Conservation (phyloP, 2,888 invertebrate genomes). For the Arenicola marina region DNA sequence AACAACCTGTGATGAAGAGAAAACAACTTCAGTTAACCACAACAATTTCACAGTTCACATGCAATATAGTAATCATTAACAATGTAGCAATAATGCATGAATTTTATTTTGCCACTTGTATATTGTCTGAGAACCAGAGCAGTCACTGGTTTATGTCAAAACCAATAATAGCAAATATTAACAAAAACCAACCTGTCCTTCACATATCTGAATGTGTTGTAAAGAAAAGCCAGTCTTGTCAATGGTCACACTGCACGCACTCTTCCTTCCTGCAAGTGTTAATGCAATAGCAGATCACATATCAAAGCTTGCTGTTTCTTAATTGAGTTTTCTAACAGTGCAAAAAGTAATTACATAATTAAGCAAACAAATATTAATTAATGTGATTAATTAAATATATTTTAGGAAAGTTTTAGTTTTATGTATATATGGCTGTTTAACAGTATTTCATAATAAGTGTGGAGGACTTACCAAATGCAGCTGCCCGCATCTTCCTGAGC, state of each 20-base stretch:
- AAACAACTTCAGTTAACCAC: background rate
- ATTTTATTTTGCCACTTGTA: too few relatives aligned
- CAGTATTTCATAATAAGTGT: background rate
- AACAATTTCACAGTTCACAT: too few relatives aligned
- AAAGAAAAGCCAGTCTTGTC: slow-evolving; percentile 51
- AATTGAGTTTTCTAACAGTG: background rate
- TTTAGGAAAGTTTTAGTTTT: background rate
- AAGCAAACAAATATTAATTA: slow-evolving; percentile 1
- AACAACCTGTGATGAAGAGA: slow-evolving; percentile 29
- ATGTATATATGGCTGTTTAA: background rate
- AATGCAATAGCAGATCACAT: background rate
- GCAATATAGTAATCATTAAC: too few relatives aligned
- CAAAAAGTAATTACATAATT: background rate
- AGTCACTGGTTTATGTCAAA: too few relatives aligned
- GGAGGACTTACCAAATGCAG: slow-evolving; percentile 29
- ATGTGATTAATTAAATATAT: background rate
- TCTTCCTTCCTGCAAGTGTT: slow-evolving; percentile 29
- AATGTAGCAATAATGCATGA: too few relatives aligned
- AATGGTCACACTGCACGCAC: slow-evolving; percentile 41
- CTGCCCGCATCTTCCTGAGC: slow-evolving; percentile 30
- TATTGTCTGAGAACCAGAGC: too few relatives aligned
- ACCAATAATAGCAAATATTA: too few relatives aligned
- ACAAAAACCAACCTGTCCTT: slow-evolving; percentile 49
- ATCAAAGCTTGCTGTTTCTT: background rate
- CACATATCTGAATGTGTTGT: slow-evolving; percentile 52